Base-by-base conservation (phyloP, 2,888 invertebrate species). In the Pseudococcus jackbeardsleyi region DNA sequence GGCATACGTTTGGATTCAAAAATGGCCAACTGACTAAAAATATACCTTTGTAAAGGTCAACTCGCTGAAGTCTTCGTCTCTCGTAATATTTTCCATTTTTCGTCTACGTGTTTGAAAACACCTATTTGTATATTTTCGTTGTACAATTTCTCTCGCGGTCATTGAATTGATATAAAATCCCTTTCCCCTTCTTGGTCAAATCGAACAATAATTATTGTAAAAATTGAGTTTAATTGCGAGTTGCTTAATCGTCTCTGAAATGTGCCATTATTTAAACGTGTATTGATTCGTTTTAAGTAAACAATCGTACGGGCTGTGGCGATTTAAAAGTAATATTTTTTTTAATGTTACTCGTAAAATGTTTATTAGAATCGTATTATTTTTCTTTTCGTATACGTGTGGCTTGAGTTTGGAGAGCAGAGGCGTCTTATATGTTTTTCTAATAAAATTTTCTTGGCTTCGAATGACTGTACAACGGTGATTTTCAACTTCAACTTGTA, bases 311-410 rank as follows among this genome's bases (percentile, higher is more conserved):
- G 12, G 0, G 68, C 26, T 6, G 68, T 15, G 19, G 22, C 33
- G 68, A 72, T 72, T 72, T 72, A 72, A 72, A 72, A 72, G 68
- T 26, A 72, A 72, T 72, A 59, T 59, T 59, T 72, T 59, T 72
- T 72, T 72, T 72, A 72, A 33, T 26, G 68, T 26, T 72, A 33
- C 22, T 72, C 68, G 68, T 72, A 72, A 72, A 72, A 72, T 72
- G 68, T 72, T 72, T 72, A 72, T 72, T 72, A 72, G 68, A 72
- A 72, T 72, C 26, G 68, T 72, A 72, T 72, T 26, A 26, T 72
- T 72, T 72, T 72, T 72, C n/a, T 33, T 26, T 72, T 59, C 59
- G 59, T 19, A 19, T 59, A 8, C 19, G 19, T 59, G n/a, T 59
- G 17, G 54, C 17, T 9, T 22, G 7, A 19, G 22, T 12, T 11